Evolutionary conservation across 2,888 invertebrate genomes (phyloP).

Genomic region (Melikaiella ostensackeni): DNA sequence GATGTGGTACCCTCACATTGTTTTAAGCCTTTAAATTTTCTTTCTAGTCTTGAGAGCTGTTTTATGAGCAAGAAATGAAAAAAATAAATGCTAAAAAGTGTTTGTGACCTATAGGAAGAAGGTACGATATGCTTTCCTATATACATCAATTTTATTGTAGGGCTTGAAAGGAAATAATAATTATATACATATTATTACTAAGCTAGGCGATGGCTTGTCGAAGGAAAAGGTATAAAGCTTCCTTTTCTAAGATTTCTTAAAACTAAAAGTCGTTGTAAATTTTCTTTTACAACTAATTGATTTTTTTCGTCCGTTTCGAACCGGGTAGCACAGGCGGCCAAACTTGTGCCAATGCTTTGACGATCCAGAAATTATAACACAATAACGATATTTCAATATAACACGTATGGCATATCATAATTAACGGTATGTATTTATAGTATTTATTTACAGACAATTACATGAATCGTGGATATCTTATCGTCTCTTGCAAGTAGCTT

Average conservation of each 20-base stretch:
- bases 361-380: constrained; percentile 71
- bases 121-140: constrained; percentile 33
- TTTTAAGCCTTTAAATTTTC: not conserved
- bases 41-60: not conserved
- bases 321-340: constrained; percentile 76
- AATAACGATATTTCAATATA: constrained; percentile 74
- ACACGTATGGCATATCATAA: constrained; percentile 76
- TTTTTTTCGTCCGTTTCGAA: constrained; percentile 48
- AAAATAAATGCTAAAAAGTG: not conserved
- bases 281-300: constrained; percentile 35
- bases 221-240: not conserved
- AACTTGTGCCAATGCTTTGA: constrained; percentile 69
- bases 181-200: constrained; percentile 34
- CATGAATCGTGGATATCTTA: constrained; percentile 76
- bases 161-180: constrained; percentile 11
- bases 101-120: not conserved
- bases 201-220: constrained; percentile 23
- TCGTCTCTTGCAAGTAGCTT: constrained; percentile 67
- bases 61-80: not conserved
- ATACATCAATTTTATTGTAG: constrained; percentile 12
- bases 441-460: constrained; percentile 77
- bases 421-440: constrained; percentile 74
- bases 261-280: constrained; percentile 4
- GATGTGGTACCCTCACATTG: no score
- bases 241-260: not conserved